Base-by-base conservation (phyloP, 2,797 vertebrate genomes). In the Sarcoramphus papa region DNA sequence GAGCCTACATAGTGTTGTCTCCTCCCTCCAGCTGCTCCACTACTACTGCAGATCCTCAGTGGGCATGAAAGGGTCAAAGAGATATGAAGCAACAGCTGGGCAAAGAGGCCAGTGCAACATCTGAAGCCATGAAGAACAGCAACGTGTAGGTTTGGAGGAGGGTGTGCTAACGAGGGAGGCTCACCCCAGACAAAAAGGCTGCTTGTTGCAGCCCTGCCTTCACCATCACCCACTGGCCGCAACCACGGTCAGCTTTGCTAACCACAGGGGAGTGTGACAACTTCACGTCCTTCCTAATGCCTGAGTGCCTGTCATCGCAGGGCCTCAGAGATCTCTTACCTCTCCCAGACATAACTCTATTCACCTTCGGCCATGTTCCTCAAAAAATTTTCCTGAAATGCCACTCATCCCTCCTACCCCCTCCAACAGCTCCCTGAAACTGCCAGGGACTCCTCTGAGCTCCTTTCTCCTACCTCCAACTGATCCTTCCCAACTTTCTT, bases 31-130 rank as follows among this genome's bases (percentile, higher is more conserved):
- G 24, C 45, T 64, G 43, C 33, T 76, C 41, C 25, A 27, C 23
- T 60, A 41, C 18, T 64, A 23, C 10, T 70, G n/a, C 50, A 91
- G 65, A 72, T 27, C 14, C 25, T 50, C 57, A 60, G 11, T 7
- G 5, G 45, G 28, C 10, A 31, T 15, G 24, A 79, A 70, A 54
- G 11, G 0, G 1, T 43, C 2, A 0, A 63, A 85, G 40, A 69
- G 8, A n/a, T 21, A 41, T 3, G 15, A 77, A 86, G 21, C 15
- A 75, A 67, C 23, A 84, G 18, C 37, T 62, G 13, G 6, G 16
- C 54, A 90, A 56, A 90, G 35, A 88, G 43, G 77, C 3, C 14
- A 48, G 9, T n/a, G 35, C 12, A 90, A 54, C 12, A 35, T 24
- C 37, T 41, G 11, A 84, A 90, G n/a, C 57, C 27, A 47, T 40